Conservation (phyloP, 2,888 invertebrate genomes). For the Pristionchus entomophagus region DNA sequence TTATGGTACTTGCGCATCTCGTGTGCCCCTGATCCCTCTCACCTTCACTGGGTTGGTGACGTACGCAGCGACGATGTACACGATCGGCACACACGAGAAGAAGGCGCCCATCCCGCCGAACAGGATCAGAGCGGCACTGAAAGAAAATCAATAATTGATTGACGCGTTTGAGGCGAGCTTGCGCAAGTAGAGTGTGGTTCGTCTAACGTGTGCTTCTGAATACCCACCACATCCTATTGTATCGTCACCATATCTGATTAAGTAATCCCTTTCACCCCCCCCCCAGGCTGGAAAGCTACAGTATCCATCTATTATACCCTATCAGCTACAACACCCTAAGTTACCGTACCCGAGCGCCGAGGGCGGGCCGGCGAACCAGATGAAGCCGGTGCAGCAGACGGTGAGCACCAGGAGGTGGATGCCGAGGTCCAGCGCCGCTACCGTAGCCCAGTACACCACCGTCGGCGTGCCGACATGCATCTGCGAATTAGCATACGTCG, state of each 20-base stretch:
- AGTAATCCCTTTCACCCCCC: no score
- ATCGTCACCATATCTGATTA: no score
- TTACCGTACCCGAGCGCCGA: background rate
- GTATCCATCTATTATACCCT: no score
- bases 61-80: conserved; percentile 20
- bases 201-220: no score
- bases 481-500: no score
- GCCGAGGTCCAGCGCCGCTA: conserved; percentile 1
- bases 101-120: background rate
- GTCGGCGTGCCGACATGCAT: conserved; percentile 40
- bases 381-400: background rate
- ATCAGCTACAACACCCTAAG: background rate
- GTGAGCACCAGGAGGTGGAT: background rate
- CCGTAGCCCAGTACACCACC: conserved; percentile 31
- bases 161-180: background rate
- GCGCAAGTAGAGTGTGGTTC: background rate
- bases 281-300: no score
- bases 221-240: no score
- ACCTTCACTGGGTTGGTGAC: background rate
- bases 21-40: background rate
- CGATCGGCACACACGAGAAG: conserved; percentile 13
- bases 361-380: conserved; percentile 1
- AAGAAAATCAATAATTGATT: no score
- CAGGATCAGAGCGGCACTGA: background rate
- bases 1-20: background rate